These are phyloP conservation scores for Idaea aversata DNA, from an alignment of 2,888 invertebrate species.

Conservation along the genomic window DNA sequence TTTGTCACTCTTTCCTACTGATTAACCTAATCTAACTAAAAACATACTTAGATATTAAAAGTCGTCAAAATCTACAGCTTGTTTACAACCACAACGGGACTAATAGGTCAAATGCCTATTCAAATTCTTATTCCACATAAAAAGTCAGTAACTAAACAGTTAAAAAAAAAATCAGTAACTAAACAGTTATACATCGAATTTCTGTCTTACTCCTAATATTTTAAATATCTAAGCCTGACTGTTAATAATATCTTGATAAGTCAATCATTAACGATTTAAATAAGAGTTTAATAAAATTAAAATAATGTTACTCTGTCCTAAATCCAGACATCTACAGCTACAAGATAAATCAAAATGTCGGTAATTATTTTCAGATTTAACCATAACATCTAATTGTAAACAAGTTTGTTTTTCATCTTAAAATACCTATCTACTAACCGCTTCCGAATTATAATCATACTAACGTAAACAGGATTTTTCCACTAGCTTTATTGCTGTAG, in stretches of 20 bases:
- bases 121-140: too few species aligned
- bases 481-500: not conserved
- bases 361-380: conserved; percentile 15
- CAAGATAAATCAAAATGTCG: not conserved
- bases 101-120: too few species aligned
- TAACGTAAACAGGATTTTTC: not conserved
- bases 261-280: not conserved
- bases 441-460: not conserved
- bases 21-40: too few species aligned
- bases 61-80: too few species aligned
- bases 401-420: conserved; percentile 8
- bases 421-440: not conserved
- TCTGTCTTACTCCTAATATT: not conserved
- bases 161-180: too few species aligned
- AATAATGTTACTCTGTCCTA: not conserved
- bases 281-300: not conserved
- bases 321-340: not conserved
- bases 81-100: too few species aligned
- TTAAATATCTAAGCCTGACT: not conserved
- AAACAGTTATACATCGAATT: too few species aligned
- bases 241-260: not conserved
- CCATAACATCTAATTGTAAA: conserved; percentile 21
- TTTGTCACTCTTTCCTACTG: too few species aligned
- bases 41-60: too few species aligned
- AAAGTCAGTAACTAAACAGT: too few species aligned